Evolutionary conservation across 2,113 vertebrate genomes (phyloP).

Genomic region (Nicator chloris): DNA sequence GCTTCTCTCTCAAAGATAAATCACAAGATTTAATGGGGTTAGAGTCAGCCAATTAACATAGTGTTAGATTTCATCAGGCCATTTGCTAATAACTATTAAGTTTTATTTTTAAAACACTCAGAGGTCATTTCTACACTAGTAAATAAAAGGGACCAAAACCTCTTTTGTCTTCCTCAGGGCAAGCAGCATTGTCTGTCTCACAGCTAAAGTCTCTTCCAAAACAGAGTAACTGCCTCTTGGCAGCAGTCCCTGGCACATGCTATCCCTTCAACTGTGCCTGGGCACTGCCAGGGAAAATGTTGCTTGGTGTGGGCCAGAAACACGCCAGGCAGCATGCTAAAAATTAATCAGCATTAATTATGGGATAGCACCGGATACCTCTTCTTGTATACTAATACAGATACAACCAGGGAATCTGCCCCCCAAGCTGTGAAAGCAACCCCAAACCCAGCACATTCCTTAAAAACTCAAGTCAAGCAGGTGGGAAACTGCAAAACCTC

Average conservation of each 20-base stretch:
- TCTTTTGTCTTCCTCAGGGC: background rate
- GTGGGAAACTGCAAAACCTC: background rate
- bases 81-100: background rate
- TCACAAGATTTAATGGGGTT: background rate
- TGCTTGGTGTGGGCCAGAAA: background rate
- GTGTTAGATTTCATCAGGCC: background rate
- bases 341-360: conserved; percentile 30
- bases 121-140: background rate
- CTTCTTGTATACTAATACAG: background rate
- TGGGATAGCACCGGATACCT: background rate
- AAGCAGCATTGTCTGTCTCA: background rate
- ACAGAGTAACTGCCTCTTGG: background rate
- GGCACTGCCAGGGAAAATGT: background rate
- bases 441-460: background rate
- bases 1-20: background rate
- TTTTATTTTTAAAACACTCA: conserved; percentile 6
- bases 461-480: background rate
- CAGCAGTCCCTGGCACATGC: background rate
- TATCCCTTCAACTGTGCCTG: background rate
- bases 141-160: background rate
- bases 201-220: background rate
- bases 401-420: background rate
- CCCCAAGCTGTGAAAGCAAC: background rate
- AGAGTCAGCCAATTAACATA: background rate
- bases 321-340: background rate